A percentile compares a stretch with the other conserved stretches of the same genome.
Conservation (phyloP, 2,113 vertebrate species). For the Neolamprologus sp. region DNA sequence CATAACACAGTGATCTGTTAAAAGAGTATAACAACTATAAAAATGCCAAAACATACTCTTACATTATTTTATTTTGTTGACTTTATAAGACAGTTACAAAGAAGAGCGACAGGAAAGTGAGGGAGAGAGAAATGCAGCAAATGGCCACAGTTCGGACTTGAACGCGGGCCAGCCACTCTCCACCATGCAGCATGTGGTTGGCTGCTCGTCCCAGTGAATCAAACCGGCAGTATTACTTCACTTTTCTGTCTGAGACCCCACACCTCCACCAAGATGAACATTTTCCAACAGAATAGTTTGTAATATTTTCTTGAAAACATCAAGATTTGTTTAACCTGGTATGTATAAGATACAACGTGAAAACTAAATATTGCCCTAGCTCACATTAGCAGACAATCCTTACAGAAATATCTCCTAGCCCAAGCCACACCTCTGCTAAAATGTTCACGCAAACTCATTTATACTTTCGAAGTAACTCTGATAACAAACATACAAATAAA, state of each 20-base stretch:
- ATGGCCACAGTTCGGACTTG: background rate
- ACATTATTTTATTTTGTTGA: background rate
- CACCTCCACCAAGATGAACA: background rate
- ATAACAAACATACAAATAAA: background rate
- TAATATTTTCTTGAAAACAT: background rate
- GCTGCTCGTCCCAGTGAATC: background rate
- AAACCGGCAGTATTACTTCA: background rate
- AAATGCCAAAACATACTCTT: background rate
- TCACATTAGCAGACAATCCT: background rate
- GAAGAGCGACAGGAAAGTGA: background rate
- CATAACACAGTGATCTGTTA: background rate
- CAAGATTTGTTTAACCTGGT: background rate
- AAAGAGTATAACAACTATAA: background rate
- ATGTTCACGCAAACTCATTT: background rate
- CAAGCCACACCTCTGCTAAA: background rate
- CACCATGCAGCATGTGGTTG: background rate
- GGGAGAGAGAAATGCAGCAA: background rate
- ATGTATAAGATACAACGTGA: background rate
- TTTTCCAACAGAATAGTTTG: background rate
- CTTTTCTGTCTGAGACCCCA: background rate
- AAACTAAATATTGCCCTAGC: background rate
- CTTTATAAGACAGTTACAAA: background rate
- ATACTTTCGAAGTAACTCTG: background rate
- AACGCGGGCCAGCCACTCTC: background rate
- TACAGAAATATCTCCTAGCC: background rate